Evolutionary conservation across 2,113 vertebrate species (phyloP).

Genomic region (Accipiter virgatus): DNA sequence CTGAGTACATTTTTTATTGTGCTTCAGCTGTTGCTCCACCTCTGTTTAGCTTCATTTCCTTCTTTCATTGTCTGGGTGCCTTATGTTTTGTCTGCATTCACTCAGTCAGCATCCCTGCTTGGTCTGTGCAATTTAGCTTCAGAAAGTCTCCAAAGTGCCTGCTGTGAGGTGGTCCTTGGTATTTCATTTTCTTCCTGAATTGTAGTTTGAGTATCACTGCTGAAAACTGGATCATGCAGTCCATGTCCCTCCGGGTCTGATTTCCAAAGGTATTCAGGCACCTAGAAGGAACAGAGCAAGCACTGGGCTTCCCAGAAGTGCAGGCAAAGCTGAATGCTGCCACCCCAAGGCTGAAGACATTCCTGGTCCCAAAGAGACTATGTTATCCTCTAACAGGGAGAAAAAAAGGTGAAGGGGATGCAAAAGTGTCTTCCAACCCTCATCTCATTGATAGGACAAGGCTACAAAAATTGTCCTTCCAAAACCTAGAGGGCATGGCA

Average conservation of each 20-base stretch:
- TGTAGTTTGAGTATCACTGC: neutral
- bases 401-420: neutral
- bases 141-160: neutral
- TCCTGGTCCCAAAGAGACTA: neutral
- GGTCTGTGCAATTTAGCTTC: neutral
- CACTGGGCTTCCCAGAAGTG: neutral
- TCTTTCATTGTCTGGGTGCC: neutral
- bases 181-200: neutral
- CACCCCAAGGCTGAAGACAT: constrained; percentile 15
- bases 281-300: neutral
- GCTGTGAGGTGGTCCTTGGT: neutral
- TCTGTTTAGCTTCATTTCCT: neutral
- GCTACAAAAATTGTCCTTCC: neutral
- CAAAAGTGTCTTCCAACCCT: neutral
- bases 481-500: neutral
- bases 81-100: neutral
- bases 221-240: neutral
- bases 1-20: neutral
- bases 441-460: neutral
- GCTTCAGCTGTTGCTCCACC: neutral
- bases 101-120: neutral
- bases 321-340: constrained; percentile 45
- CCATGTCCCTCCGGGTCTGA: neutral
- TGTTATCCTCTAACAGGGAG: neutral
- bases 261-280: neutral